Percentiles rank a stretch among this genome's conserved stretches.
These are phyloP conservation scores for Dryomyza anilis DNA, from an alignment of 2,888 invertebrate genomes.

Conservation along the genomic window DNA sequence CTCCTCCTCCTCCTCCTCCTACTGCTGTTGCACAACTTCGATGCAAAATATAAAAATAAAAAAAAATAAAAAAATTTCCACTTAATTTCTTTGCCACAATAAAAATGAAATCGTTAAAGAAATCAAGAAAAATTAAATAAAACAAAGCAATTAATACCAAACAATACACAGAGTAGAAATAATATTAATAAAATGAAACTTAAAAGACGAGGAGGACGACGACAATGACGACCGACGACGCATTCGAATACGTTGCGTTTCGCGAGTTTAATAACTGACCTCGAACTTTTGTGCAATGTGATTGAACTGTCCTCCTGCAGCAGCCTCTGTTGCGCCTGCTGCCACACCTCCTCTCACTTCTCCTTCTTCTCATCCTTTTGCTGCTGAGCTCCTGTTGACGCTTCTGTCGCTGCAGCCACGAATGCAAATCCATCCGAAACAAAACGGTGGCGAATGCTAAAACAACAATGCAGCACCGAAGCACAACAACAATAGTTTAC, in stretches of 20 bases:
- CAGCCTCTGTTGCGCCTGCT: not conserved
- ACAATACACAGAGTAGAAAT: too few relatives aligned
- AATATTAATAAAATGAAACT: too few relatives aligned
- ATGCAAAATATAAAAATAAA: not conserved
- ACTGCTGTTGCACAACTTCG: not conserved
- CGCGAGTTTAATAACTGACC: conserved; percentile 28
- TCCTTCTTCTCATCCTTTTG: too few relatives aligned
- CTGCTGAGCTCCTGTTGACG: not conserved
- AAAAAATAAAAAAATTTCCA: conserved; percentile 13
- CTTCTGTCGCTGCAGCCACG: not conserved
- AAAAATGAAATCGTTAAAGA: conserved; percentile 1
- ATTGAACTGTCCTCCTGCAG: conserved; percentile 26
- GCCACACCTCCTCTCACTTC: too few relatives aligned
- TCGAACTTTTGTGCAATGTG: conserved; percentile 30
- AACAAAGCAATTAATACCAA: too few relatives aligned
- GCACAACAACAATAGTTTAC: conserved; percentile 6
- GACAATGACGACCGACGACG: too few relatives aligned
- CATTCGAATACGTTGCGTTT: too few relatives aligned
- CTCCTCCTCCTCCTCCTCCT: not conserved
- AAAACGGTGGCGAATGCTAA: not conserved
- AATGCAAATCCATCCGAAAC: conserved; percentile 13
- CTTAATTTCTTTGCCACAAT: conserved; percentile 10
- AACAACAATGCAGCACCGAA: not conserved
- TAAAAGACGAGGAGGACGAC: too few relatives aligned
- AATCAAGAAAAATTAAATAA: too few relatives aligned